Base-by-base conservation (phyloP, 2,888 invertebrate genomes). In the Pteria penguin region DNA sequence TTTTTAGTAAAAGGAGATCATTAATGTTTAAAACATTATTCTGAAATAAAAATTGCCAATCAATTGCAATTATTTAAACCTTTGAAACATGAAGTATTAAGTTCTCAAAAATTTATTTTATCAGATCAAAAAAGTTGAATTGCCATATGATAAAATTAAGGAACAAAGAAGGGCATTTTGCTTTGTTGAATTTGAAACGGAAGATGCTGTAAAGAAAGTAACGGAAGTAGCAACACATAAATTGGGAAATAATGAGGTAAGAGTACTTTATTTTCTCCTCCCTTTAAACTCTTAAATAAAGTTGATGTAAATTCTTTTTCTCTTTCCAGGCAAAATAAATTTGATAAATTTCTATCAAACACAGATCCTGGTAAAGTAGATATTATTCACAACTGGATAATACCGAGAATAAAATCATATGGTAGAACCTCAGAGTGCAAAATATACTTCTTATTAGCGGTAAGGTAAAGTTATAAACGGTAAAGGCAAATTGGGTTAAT, bases 81-180 rank as follows among this genome's bases (percentile, higher is more conserved):
- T n/a, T n/a, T n/a, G n/a, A n/a, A n/a, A n/a, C n/a, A n/a, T n/a
- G n/a, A n/a, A n/a, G n/a, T n/a, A n/a, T n/a, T n/a, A n/a, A n/a
- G n/a, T n/a, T n/a, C n/a, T n/a, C n/a, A n/a, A n/a, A n/a, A n/a
- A n/a, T n/a, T n/a, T n/a, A n/a, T n/a, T n/a, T n/a, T n/a, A n/a
- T n/a, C n/a, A 98, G 97, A 97, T 98, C 88, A 95, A 97, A 80
- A 97, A 98, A 89, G 95, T 98, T 75, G 98, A 98, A 93, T 96
- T 98, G 95, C 98, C 98, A 76, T 98, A 97, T 90, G 98, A 98
- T 93, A 98, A 98, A 93, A 96, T 96, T 92, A 98, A 98, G 94
- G 97, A 97, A 92, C 97, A 97, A 93, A 95, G 98, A 88, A 96
- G 98, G 94, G 97, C 96, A 79, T 98, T 98, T 94, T 98, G 98